Conservation (phyloP, 2,888 invertebrate species). For the Eupithecia tripunctaria region DNA sequence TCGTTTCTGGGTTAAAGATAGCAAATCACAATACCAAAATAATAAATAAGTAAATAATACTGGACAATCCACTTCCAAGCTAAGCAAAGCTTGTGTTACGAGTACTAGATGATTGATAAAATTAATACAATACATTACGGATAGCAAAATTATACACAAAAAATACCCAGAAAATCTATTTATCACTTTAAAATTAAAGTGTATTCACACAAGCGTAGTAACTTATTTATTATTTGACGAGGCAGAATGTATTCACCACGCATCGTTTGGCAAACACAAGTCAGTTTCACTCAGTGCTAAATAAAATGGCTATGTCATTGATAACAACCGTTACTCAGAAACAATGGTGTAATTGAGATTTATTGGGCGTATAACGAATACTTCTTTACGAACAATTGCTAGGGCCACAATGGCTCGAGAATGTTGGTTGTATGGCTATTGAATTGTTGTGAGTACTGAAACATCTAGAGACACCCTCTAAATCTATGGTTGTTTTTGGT, state of each 20-base stretch:
- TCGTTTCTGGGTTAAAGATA: neutral
- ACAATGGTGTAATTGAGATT: conserved; percentile 67
- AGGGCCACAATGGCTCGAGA: conserved; percentile 12
- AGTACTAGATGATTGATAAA: too few relatives aligned
- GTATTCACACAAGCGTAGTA: neutral
- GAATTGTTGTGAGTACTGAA: neutral
- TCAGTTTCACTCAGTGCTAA: conserved; percentile 55
- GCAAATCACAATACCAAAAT: neutral
- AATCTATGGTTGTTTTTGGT: neutral
- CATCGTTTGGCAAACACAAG: conserved; percentile 51
- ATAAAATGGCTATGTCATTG: conserved; percentile 50
- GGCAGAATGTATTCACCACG: conserved; percentile 44
- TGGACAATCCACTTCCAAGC: too few relatives aligned
- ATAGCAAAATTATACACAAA: too few relatives aligned
- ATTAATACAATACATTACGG: too few relatives aligned
- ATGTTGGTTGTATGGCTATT: neutral
- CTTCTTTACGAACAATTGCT: conserved; percentile 60
- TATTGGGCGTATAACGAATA: conserved; percentile 59
- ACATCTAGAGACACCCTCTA: neutral
- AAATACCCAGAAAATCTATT: too few relatives aligned
- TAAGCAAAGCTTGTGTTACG: too few relatives aligned
- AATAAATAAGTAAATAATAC: too few relatives aligned
- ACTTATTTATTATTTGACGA: conserved; percentile 17
- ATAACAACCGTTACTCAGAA: conserved; percentile 59
- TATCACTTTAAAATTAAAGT: too few relatives aligned